Percentiles rank a stretch among this genome's conserved stretches.
phyloP scores from a whole-genome alignment of 2,888 invertebrate species.

The Acleris cristana region DNA sequence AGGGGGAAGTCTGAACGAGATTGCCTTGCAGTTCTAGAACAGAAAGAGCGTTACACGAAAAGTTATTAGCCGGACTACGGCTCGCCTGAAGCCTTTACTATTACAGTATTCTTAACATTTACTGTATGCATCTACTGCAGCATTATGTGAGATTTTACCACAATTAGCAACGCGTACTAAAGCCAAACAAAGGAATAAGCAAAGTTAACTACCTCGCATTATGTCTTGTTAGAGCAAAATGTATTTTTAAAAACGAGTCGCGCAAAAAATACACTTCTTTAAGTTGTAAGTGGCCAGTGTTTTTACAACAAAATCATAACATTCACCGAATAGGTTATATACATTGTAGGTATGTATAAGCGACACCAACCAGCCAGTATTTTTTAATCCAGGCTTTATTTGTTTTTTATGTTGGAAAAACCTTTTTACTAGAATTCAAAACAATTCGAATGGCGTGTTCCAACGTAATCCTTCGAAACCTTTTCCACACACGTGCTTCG shows the following conservation, averaged over 20 bases:
- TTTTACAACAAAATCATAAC: neutral
- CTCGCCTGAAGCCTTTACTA: conserved; percentile 8
- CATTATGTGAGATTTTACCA: too few relatives aligned
- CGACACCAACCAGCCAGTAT: neutral
- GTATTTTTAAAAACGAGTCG: too few relatives aligned
- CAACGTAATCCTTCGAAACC: conserved; percentile 16
- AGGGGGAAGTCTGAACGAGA: conserved; percentile 12
- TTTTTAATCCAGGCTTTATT: neutral
- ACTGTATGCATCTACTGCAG: neutral
- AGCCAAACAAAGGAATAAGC: too few relatives aligned
- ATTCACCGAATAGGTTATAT: conserved; percentile 8
- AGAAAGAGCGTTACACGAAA: conserved; percentile 27
- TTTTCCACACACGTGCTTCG: conserved; percentile 20
- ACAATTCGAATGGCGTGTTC: conserved; percentile 25
- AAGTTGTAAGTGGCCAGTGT: conserved; percentile 26
- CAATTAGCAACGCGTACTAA: too few relatives aligned
- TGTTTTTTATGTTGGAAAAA: neutral
- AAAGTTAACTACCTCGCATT: too few relatives aligned
- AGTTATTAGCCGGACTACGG: conserved; percentile 21
- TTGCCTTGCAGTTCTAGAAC: conserved; percentile 32
- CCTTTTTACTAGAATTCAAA: neutral
- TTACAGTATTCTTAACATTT: conserved; percentile 9
- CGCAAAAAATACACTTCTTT: neutral
- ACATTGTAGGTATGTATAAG: neutral
- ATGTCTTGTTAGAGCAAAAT: too few relatives aligned